These are phyloP conservation scores for Hybos culiciformis DNA, from an alignment of 2,888 invertebrate species.

Conservation along the genomic window DNA sequence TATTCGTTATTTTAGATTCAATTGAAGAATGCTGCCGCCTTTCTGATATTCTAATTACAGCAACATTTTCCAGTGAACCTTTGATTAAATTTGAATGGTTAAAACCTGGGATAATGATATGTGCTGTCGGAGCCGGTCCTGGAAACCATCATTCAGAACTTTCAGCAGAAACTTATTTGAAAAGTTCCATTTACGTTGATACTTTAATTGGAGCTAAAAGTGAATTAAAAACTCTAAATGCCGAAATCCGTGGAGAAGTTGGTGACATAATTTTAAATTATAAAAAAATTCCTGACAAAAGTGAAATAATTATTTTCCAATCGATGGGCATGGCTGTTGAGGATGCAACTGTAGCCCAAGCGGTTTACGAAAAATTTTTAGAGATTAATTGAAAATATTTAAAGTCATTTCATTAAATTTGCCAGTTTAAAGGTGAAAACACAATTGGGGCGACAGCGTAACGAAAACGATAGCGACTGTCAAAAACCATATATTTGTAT, in stretches of 20 bases:
- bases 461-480: no score
- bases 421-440: no score
- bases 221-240: constrained; percentile 40
- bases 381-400: no score
- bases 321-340: constrained; percentile 50
- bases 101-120: no score
- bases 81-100: constrained; percentile 40
- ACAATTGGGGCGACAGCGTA: no score
- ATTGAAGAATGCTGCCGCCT: no score
- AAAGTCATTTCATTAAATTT: no score
- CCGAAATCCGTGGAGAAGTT: constrained; percentile 41
- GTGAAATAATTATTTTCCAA: constrained; percentile 44
- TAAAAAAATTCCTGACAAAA: constrained; percentile 19
- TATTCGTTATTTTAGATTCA: no score
- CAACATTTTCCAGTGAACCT: constrained; percentile 40
- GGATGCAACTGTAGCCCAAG: constrained; percentile 44
- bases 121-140: constrained; percentile 46
- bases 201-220: constrained; percentile 37
- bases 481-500: no score
- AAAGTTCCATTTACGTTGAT: constrained; percentile 42
- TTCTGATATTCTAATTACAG: constrained; percentile 49
- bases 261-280: constrained; percentile 39
- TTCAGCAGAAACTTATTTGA: constrained; percentile 38
- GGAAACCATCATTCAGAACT: constrained; percentile 39
- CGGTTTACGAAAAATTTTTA: constrained; percentile 31